Evolutionary conservation across 23 tunicate genomes (phyloP).

Genomic region (Ciona savignyi): DNA sequence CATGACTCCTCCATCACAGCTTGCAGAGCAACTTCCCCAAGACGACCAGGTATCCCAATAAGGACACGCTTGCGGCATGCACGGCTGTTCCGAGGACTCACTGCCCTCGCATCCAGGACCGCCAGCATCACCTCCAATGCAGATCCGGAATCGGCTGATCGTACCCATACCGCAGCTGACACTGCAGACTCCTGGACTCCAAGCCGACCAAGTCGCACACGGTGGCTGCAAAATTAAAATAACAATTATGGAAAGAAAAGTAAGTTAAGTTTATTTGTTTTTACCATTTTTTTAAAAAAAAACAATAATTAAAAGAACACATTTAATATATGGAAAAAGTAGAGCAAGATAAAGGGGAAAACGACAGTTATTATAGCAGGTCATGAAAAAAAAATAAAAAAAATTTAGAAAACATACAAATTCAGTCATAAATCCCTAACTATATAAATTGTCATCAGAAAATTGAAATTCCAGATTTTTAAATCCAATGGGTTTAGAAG

Average conservation of each 20-base stretch:
- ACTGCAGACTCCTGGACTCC: slow-evolving; percentile 49
- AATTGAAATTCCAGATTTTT: too few species aligned
- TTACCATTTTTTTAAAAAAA: too few species aligned
- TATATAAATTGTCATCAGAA: too few species aligned
- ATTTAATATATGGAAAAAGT: too few species aligned
- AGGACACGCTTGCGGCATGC: slow-evolving; percentile 50
- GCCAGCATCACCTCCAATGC: slow-evolving; percentile 63
- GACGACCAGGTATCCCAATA: slow-evolving; percentile 35
- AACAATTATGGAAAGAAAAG: neutral
- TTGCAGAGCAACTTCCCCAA: slow-evolving; percentile 46
- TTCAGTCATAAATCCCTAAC: too few species aligned
- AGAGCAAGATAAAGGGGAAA: too few species aligned
- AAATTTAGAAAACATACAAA: neutral
- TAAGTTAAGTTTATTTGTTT: too few species aligned
- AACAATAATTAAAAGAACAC: too few species aligned
- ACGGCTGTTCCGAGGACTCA: slow-evolving; percentile 16
- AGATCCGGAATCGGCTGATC: slow-evolving; percentile 37
- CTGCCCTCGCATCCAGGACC: slow-evolving; percentile 56
- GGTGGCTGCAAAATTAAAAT: slow-evolving; percentile 23
- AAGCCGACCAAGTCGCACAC: slow-evolving; percentile 42
- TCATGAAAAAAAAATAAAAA: neutral
- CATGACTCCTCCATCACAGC: slow-evolving; percentile 62
- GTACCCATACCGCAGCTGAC: slow-evolving; percentile 33
- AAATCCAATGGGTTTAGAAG: too few species aligned
- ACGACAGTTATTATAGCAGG: too few species aligned